Conservation (phyloP, 2,113 vertebrate species). For the Theristicus caerulescens region DNA sequence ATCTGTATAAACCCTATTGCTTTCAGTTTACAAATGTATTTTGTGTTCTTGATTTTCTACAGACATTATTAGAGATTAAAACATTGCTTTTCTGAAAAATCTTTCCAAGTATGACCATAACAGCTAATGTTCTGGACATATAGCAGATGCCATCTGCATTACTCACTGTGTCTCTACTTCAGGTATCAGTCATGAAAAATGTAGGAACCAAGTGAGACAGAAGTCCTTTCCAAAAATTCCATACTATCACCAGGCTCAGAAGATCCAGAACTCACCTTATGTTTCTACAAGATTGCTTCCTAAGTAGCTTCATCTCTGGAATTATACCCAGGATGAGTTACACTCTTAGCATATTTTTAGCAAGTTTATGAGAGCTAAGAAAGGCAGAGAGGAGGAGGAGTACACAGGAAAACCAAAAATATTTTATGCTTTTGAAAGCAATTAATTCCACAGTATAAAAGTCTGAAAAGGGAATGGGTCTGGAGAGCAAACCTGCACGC, state of each 20-base stretch:
- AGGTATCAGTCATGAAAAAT: neutral
- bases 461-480: neutral
- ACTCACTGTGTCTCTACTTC: neutral
- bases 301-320: neutral
- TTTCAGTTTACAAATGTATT: neutral
- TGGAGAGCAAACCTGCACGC: neutral
- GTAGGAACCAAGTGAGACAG: neutral
- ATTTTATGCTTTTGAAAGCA: conserved; percentile 36
- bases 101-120: neutral
- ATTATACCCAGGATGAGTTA: neutral
- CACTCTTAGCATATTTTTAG: conserved; percentile 52
- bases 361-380: conserved; percentile 38
- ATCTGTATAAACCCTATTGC: neutral
- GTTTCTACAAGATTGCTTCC: neutral
- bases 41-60: neutral
- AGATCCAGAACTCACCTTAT: conserved; percentile 12
- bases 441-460: conserved; percentile 5
- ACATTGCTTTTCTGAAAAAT: neutral
- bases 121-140: neutral
- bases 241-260: neutral
- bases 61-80: neutral
- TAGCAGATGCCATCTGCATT: neutral
- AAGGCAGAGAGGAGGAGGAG: conserved; percentile 17
- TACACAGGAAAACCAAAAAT: conserved; percentile 51
- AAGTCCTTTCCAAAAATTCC: neutral